These are phyloP conservation scores for Coregonus clupeaformis DNA, from an alignment of 2,113 vertebrate genomes.

Conservation along the genomic window DNA sequence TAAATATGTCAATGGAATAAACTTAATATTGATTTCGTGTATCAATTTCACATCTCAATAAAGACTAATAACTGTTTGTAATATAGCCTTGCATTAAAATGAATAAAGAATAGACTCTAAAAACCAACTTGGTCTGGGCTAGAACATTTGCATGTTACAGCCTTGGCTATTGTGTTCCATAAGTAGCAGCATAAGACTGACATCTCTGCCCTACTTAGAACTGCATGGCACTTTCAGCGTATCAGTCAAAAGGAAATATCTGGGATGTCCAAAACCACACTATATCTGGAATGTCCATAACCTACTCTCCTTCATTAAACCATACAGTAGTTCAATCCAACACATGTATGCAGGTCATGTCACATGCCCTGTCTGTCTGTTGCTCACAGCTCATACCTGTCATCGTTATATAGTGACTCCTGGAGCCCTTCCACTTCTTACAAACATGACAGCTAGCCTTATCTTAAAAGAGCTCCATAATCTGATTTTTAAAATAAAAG, in stretches of 20 bases:
- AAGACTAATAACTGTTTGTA: neutral
- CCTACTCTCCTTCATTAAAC: neutral
- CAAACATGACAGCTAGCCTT: neutral
- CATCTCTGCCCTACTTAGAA: neutral
- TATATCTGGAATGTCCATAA: neutral
- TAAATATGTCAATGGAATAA: too few species aligned
- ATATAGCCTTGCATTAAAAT: neutral
- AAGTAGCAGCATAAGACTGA: neutral
- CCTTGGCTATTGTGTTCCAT: neutral
- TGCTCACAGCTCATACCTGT: neutral
- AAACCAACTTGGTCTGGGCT: neutral
- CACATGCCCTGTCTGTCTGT: neutral
- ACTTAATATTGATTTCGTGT: neutral
- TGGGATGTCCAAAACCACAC: neutral
- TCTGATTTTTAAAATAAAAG: neutral
- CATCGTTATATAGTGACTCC: neutral
- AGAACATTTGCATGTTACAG: neutral
- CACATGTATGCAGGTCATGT: neutral
- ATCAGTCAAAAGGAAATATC: neutral
- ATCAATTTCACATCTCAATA: neutral
- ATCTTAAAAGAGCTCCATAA: neutral
- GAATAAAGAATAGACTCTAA: neutral
- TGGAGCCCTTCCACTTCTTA: neutral
- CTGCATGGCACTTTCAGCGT: slow-evolving; percentile 4
- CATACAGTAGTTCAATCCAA: neutral